Evolutionary conservation across 2,888 invertebrate species (phyloP).

Genomic region (Cylloceria caligata): DNA sequence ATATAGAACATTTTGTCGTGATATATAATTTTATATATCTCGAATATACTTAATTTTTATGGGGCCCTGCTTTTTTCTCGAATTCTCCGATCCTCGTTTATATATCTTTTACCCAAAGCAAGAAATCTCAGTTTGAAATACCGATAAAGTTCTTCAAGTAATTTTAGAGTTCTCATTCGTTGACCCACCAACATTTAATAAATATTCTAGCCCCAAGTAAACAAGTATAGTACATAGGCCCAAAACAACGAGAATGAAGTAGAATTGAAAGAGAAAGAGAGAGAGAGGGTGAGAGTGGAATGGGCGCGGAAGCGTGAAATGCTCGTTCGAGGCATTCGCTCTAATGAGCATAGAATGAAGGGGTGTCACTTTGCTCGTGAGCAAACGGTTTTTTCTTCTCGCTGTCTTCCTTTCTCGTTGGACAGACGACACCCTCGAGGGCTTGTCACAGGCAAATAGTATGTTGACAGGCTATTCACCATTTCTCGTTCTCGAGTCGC

Average conservation of each 20-base stretch:
- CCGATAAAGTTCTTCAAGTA: no score
- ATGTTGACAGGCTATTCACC: slow-evolving; percentile 80
- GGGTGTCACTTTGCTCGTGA: slow-evolving; percentile 72
- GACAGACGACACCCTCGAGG: slow-evolving; percentile 72
- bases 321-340: slow-evolving; percentile 72
- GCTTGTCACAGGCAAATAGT: slow-evolving; percentile 74
- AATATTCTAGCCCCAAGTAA: no score
- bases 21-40: no score
- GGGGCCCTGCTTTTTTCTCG: no score
- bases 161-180: no score
- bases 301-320: slow-evolving; percentile 70
- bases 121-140: no score
- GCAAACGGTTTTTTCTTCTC: slow-evolving; percentile 61
- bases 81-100: no score
- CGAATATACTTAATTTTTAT: no score
- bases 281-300: neutral
- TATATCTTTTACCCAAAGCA: no score
- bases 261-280: neutral
- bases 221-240: no score
- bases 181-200: no score
- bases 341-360: slow-evolving; percentile 80
- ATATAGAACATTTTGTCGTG: no score
- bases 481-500: slow-evolving; percentile 62
- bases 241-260: slow-evolving; percentile 6
- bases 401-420: slow-evolving; percentile 55